phyloP scores from a whole-genome alignment of 2,888 invertebrate genomes.

The Eupithecia abbreviata region DNA sequence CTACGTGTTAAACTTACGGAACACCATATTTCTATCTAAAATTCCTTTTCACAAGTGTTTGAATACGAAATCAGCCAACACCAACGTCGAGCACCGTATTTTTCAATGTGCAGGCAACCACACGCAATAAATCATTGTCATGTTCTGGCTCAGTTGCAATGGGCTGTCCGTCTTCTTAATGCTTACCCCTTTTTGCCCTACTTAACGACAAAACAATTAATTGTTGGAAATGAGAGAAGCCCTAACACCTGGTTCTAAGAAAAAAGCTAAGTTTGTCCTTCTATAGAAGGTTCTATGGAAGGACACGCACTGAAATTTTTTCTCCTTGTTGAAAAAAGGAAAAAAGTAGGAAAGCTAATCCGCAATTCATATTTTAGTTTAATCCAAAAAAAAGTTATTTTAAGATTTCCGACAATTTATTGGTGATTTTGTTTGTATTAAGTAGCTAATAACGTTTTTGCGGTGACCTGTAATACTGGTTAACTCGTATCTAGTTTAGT shows the following conservation, averaged over 20 bases:
- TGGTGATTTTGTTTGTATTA: too few species aligned
- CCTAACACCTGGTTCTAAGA: constrained; percentile 33
- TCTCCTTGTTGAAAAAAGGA: not conserved
- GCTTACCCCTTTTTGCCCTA: constrained; percentile 51
- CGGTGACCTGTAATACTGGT: too few species aligned
- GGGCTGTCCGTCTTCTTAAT: constrained; percentile 57
- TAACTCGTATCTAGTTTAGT: too few species aligned
- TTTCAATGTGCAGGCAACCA: constrained; percentile 26
- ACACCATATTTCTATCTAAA: not conserved
- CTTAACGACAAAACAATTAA: constrained; percentile 46
- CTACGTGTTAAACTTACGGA: not conserved
- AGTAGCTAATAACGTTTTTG: too few species aligned
- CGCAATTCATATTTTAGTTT: not conserved
- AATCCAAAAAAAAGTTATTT: not conserved
- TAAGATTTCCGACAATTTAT: too few species aligned
- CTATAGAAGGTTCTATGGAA: not conserved
- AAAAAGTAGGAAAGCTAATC: not conserved
- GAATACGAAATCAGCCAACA: constrained; percentile 1
- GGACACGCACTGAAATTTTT: too few species aligned
- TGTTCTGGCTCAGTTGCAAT: constrained; percentile 57
- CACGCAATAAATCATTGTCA: constrained; percentile 59
- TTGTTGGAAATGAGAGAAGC: constrained; percentile 32
- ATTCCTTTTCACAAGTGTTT: constrained; percentile 2
- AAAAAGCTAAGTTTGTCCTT: constrained; percentile 2
- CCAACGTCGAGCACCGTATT: constrained; percentile 16